Base-by-base conservation (phyloP, 2,113 vertebrate species). In the Pelecanus crispus region DNA sequence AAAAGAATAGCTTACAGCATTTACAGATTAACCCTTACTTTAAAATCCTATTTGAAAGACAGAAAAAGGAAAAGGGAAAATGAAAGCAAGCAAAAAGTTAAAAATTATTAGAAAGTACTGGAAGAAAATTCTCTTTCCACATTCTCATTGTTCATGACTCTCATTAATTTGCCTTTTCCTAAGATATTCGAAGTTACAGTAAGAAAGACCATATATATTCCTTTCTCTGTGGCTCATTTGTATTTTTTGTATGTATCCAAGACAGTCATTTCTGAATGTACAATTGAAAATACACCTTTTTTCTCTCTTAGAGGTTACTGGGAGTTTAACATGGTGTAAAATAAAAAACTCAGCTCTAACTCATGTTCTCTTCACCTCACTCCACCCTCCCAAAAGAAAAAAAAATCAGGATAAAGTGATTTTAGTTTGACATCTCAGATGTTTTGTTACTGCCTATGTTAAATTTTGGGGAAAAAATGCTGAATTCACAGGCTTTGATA, bases 401-500 rank as follows among this genome's bases (percentile, higher is more conserved):
- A 88, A 88, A 93, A 32, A 81, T 42, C 26, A 89, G 83, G 31
- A 52, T 95, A 82, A 92, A 90, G 32, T 9, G 32, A 96, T 58
- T 92, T 95, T 88, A 80, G 58, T 95, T 94, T 96, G 89, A 96
- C 58, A 84, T 89, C 58, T 96, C 81, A 85, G 58, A 40, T 96
- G 78, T 52, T 92, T 92, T 97, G 84, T 95, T 94, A 94, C 49
- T 87, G 88, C 42, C 45, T 85, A 58, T 75, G 86, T 92, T 85
- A 86, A 85, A 95, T 83, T 65, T 70, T 13, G 16, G 34, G 19
- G 4, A 4, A 29, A 89, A 92, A 95, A 81, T 71, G 85, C 32
- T 95, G 89, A 95, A 90, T 94, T 95, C 84, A 91, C 50, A 91
- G 42, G 24, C 81, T 95, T 94, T 94, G 89, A 92, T 96, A 89